These are phyloP conservation scores for Linnaemya tessellans DNA, from an alignment of 2,888 invertebrate genomes.

Conservation along the genomic window DNA sequence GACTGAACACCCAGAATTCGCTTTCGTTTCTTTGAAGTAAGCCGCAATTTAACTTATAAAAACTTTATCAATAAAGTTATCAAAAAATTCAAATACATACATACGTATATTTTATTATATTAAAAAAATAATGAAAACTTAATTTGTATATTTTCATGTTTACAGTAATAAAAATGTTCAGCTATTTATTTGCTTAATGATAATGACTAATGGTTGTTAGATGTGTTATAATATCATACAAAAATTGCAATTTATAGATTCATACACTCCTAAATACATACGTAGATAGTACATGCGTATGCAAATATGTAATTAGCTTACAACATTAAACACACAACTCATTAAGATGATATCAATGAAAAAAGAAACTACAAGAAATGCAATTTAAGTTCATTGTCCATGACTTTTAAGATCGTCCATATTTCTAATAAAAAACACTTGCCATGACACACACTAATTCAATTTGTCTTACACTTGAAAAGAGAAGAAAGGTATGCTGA, in stretches of 20 bases:
- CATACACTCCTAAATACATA: neutral
- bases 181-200: slow-evolving; percentile 2
- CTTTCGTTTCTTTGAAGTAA: slow-evolving; percentile 6
- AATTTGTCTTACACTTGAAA: slow-evolving; percentile 14
- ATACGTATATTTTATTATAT: neutral
- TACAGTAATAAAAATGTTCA: neutral
- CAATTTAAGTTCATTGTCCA: slow-evolving; percentile 23
- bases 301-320: neutral
- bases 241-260: neutral
- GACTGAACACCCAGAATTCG: neutral
- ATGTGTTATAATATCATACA: neutral
- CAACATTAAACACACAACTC: slow-evolving; percentile 11
- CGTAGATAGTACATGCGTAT: neutral
- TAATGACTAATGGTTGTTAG: slow-evolving; percentile 13
- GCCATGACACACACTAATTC: slow-evolving; percentile 1
- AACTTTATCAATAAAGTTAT: neutral
- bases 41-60: neutral
- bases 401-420: slow-evolving; percentile 10
- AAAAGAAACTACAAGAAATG: neutral
- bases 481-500: slow-evolving; percentile 1
- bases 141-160: neutral
- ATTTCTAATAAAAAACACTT: slow-evolving; percentile 21
- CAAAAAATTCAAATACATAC: neutral
- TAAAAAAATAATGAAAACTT: neutral
- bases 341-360: neutral